Evolutionary conservation across 2,113 vertebrate genomes (phyloP).

Genomic region (Mixornis gularis): DNA sequence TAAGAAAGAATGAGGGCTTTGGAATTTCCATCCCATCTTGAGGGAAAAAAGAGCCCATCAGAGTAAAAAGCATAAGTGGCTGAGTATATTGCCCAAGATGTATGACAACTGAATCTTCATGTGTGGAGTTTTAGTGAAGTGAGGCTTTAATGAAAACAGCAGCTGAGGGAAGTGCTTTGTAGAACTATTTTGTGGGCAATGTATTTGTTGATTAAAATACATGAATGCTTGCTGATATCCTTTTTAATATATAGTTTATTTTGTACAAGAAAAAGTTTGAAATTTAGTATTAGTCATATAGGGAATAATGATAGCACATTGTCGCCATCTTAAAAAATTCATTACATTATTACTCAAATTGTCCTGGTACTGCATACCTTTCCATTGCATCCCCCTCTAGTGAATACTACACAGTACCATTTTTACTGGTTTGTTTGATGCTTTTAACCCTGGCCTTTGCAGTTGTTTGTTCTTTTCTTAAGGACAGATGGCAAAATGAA

Average conservation of each 20-base stretch:
- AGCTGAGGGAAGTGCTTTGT: neutral
- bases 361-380: neutral
- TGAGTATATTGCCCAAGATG: neutral
- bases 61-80: neutral
- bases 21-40: neutral
- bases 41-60: neutral
- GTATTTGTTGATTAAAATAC: neutral
- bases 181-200: neutral
- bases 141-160: neutral
- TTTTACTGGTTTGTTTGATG: neutral
- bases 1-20: neutral
- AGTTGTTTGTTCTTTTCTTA: constrained; percentile 37
- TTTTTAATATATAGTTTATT: neutral
- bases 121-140: neutral
- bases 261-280: neutral
- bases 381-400: neutral
- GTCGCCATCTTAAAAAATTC: neutral
- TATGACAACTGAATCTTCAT: neutral
- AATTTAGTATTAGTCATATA: neutral
- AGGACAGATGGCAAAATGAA: constrained; percentile 42
- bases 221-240: neutral
- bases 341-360: neutral
- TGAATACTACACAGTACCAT: neutral
- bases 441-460: neutral
- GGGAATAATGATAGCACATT: neutral